These are phyloP conservation scores for Tiliacea aurago DNA, from an alignment of 2,888 invertebrate species.

Conservation along the genomic window DNA sequence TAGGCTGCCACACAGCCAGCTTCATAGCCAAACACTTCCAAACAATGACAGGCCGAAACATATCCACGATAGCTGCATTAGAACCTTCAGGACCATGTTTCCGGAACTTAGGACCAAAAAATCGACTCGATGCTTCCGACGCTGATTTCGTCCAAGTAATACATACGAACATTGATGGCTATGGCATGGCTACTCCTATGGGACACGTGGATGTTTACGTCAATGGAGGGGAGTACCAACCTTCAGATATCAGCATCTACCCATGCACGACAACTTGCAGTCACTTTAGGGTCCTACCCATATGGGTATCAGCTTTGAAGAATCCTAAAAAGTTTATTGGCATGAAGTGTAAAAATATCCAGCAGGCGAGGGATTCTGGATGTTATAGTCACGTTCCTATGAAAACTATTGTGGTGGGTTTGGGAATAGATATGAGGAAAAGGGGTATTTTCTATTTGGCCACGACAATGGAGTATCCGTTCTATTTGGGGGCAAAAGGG, in stretches of 20 bases:
- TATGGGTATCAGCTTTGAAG: slow-evolving; percentile 81
- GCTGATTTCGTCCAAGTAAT: slow-evolving; percentile 86
- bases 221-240: slow-evolving; percentile 87
- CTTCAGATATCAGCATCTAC: slow-evolving; percentile 79
- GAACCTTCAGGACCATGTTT: slow-evolving; percentile 88
- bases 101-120: slow-evolving; percentile 73
- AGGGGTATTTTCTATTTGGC: slow-evolving; percentile 83
- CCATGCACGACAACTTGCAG: slow-evolving; percentile 85
- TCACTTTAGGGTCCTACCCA: slow-evolving; percentile 80
- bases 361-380: slow-evolving; percentile 81
- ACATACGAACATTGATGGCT: slow-evolving; percentile 87
- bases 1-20: slow-evolving; percentile 85
- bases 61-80: slow-evolving; percentile 83
- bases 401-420: slow-evolving; percentile 79
- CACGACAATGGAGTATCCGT: slow-evolving; percentile 81
- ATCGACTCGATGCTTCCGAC: slow-evolving; percentile 79
- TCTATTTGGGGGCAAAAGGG: slow-evolving; percentile 81
- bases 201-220: slow-evolving; percentile 86
- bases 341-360: slow-evolving; percentile 80
- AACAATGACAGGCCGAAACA: slow-evolving; percentile 77
- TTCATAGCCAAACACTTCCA: slow-evolving; percentile 84
- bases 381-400: slow-evolving; percentile 78
- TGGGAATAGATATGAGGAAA: slow-evolving; percentile 73
- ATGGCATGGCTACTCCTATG: slow-evolving; percentile 85
- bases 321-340: slow-evolving; percentile 82